These are phyloP conservation scores for Sus cebifrons DNA, from an alignment of 2,797 vertebrate species.

Conservation along the genomic window DNA sequence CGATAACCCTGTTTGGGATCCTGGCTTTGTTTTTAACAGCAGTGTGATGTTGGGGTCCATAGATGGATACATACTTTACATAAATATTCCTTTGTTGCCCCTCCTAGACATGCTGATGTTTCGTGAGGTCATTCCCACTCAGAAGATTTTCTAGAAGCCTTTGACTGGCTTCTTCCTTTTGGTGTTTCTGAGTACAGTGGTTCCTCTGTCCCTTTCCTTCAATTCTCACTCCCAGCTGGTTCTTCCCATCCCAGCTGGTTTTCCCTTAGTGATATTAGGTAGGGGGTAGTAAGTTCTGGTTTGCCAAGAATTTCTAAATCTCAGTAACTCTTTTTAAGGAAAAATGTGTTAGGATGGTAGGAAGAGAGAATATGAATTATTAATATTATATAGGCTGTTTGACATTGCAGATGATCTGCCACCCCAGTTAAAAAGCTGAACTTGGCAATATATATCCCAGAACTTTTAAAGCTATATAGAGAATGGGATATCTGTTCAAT, in stretches of 20 bases:
- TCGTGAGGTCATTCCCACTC: background rate
- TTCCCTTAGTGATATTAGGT: conserved; percentile 32
- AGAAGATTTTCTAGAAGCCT: background rate
- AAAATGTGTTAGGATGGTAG: background rate
- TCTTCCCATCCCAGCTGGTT: background rate
- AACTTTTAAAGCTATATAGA: background rate
- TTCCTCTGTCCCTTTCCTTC: background rate
- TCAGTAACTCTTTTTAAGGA: conserved; percentile 7
- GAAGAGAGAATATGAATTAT: background rate
- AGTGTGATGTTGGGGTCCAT: background rate
- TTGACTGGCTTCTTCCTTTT: background rate
- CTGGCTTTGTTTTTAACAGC: background rate
- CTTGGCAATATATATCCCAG: background rate
- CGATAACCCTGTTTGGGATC: background rate
- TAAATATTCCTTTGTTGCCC: background rate
- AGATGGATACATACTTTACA: background rate
- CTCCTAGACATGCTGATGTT: background rate
- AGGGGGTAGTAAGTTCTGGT: background rate
- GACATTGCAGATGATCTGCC: background rate
- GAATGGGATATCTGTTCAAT: background rate
- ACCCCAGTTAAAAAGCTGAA: background rate
- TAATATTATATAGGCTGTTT: background rate
- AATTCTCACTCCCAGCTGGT: background rate
- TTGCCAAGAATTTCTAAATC: conserved; percentile 16
- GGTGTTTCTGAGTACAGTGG: background rate